Evolutionary conservation across 1,140 invertebrate species (phyloP), one percentile per base, ranked within the genome.

Genomic region (Drosophila gunungcola): DNA sequence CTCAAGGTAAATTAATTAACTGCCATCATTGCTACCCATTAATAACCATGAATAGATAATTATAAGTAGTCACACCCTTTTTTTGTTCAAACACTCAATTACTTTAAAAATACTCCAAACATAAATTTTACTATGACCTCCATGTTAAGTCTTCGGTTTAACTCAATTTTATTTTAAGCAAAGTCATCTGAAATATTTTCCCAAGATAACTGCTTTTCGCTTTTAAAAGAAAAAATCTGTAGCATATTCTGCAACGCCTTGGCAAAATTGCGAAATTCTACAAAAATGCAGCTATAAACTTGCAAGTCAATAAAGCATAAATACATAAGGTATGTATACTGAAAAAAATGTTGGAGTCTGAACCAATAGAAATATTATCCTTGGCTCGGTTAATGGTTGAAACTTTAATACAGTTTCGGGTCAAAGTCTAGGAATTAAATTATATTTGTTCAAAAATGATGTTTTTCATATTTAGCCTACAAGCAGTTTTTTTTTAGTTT

Each of bases 271-370:
- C 7, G 3, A 13, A 34, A 51, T 34, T 13, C 7, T 34, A 9
- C 13, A 52, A 36, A 51, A 51, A 51, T 29, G 6, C n/a, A n/a
- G 25, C 27, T 29, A 29, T 48, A 48, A 9, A 27, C 12, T 48
- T 27, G 45, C 21, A n/a, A 49, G 27, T 49, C n/a, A 32, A 32
- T n/a, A 2, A 3, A 51, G 10, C 36, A 16, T 4, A 51, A 16
- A 4, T 16, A 16, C 5, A 36, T 1, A 32, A 32, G 7, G 36
- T 52, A n/a, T n/a, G 11, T 12, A 12, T 3, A 48, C 29, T 7
- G n/a, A 2, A 9, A 25, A 25, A 39, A 43, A 12, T 32, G 4
- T 32, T 6, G 6, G 6, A 7, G 29, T 6, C 6, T 32, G 29
- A 6, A 32, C 29, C 29, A 32, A 32, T 2, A 32, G 2, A 32